phyloP scores from a whole-genome alignment of 37 sponge, comb jelly and placozoan genomes.

The Oscarella lobularis region DNA sequence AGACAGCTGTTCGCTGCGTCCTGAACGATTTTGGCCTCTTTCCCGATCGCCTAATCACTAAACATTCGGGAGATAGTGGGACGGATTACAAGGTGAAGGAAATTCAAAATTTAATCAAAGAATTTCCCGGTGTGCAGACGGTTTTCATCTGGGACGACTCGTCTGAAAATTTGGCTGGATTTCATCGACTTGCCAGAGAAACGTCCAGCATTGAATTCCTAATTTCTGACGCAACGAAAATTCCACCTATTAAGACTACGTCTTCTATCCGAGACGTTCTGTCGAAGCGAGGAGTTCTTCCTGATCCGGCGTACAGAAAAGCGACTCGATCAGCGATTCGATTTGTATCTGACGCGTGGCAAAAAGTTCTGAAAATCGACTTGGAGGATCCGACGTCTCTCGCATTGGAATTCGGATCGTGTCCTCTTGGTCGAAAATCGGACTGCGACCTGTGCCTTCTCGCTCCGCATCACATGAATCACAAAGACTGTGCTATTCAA shows the following conservation, averaged over 20 bases:
- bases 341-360: slow-evolving; percentile 44
- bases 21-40: slow-evolving; percentile 26
- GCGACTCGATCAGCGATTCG: slow-evolving; percentile 39
- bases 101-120: slow-evolving; percentile 28
- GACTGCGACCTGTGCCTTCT: slow-evolving; percentile 72
- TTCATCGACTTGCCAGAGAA: slow-evolving; percentile 20
- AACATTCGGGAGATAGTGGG: slow-evolving; percentile 21
- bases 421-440: slow-evolving; percentile 36
- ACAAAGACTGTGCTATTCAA: slow-evolving; percentile 31
- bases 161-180: slow-evolving; percentile 36
- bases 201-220: neutral
- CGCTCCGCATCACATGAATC: slow-evolving; percentile 25
- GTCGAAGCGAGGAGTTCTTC: slow-evolving; percentile 20
- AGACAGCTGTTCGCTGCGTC: slow-evolving; percentile 18
- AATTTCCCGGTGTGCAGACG: slow-evolving; percentile 19
- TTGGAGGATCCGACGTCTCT: slow-evolving; percentile 36
- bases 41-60: slow-evolving; percentile 36
- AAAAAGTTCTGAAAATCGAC: slow-evolving; percentile 15
- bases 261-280: slow-evolving; percentile 22
- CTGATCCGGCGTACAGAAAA: slow-evolving; percentile 12
- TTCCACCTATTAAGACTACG: neutral
- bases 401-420: slow-evolving; percentile 51
- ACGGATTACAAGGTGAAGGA: slow-evolving; percentile 33
- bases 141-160: slow-evolving; percentile 75
- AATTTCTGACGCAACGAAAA: neutral